Conservation (phyloP, 1,140 invertebrate species). For the Drosophila kanapiae region DNA sequence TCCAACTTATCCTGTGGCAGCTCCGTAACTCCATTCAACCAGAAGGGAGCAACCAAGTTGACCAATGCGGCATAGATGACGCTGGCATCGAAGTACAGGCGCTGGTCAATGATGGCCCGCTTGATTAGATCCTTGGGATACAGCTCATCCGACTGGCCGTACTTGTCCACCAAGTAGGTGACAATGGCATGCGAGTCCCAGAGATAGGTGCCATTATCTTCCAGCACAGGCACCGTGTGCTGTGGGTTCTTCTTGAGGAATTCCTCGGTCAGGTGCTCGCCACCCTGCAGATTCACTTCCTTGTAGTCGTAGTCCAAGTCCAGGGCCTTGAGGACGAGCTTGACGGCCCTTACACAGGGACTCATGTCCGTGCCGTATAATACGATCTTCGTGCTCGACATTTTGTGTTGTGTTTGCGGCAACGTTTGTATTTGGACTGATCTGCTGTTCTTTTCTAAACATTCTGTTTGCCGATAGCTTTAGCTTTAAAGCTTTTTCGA, state of each 20-base stretch:
- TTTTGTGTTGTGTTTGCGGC: conserved; percentile 3
- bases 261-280: conserved; percentile 88
- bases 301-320: conserved; percentile 85
- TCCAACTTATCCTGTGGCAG: conserved; percentile 58
- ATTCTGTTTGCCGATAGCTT: conserved; percentile 3
- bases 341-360: conserved; percentile 85
- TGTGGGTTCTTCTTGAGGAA: conserved; percentile 85
- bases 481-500: background rate
- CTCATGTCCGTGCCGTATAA: conserved; percentile 85
- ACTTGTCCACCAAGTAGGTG: conserved; percentile 87
- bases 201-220: conserved; percentile 55
- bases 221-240: conserved; percentile 74
- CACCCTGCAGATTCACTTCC: conserved; percentile 87
- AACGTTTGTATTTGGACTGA: conserved; percentile 6
- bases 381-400: conserved; percentile 47
- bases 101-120: conserved; percentile 86
- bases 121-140: conserved; percentile 87
- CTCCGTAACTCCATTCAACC: conserved; percentile 35
- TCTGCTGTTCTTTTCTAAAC: background rate
- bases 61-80: conserved; percentile 86
- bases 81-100: conserved; percentile 87
- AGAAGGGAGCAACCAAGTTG: conserved; percentile 40
- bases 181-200: conserved; percentile 83
- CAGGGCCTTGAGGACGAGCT: conserved; percentile 85
- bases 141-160: conserved; percentile 86